A percentile compares a stretch with the other conserved stretches of the same genome.
phyloP scores from a whole-genome alignment of 2,797 vertebrate genomes.

The Clamator glandarius region DNA sequence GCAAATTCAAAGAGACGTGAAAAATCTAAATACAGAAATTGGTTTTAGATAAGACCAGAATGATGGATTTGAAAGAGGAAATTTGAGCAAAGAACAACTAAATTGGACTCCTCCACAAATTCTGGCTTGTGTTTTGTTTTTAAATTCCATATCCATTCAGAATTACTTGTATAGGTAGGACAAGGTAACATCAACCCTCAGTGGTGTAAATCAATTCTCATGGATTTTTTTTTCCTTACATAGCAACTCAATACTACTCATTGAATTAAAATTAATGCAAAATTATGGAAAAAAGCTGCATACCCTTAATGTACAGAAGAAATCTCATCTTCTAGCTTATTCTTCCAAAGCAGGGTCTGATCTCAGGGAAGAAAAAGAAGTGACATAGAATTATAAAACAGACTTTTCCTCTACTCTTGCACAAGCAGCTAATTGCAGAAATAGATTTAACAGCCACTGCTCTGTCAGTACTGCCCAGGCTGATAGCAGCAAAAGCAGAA shows the following conservation, averaged over 20 bases:
- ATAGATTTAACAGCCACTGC: background rate
- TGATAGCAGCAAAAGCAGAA: slow-evolving; percentile 43
- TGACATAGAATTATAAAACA: background rate
- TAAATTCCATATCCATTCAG: background rate
- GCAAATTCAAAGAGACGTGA: background rate
- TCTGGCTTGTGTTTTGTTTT: background rate
- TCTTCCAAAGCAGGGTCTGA: background rate
- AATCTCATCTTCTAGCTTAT: background rate
- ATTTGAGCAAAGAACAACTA: background rate
- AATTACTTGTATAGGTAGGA: background rate
- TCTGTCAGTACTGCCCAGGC: background rate
- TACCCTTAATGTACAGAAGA: background rate
- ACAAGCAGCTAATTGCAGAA: background rate
- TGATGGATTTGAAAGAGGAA: background rate
- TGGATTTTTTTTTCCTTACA: background rate
- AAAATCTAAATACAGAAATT: background rate
- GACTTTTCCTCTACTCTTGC: background rate
- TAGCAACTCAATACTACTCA: background rate
- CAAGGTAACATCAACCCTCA: background rate
- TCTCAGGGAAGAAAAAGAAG: background rate
- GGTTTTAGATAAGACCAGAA: background rate
- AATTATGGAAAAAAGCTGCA: background rate
- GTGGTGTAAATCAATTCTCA: background rate
- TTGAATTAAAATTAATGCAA: background rate
- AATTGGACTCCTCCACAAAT: background rate